Percentiles rank a stretch among this genome's conserved stretches.
These are phyloP conservation scores for Poecilia velifera DNA, from an alignment of 2,797 vertebrate genomes.

Conservation along the genomic window DNA sequence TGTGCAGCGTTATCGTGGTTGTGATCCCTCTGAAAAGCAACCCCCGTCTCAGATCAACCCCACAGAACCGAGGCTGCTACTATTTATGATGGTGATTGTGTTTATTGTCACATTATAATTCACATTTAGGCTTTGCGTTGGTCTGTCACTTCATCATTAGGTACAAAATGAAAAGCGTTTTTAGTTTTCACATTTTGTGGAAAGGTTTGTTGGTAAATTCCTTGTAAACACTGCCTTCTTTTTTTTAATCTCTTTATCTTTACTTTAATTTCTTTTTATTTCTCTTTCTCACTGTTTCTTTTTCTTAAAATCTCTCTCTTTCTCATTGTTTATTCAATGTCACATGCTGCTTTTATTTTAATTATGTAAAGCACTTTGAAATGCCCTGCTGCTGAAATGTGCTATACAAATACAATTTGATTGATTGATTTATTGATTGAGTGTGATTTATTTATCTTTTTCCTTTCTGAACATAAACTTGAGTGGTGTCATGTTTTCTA, in stretches of 20 bases:
- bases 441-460: not conserved
- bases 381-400: too few species aligned
- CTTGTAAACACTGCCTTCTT: not conserved
- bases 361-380: too few species aligned
- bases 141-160: not conserved
- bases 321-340: too few species aligned
- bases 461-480: not conserved
- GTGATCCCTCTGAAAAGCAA: not conserved
- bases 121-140: not conserved
- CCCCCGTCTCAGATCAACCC: not conserved
- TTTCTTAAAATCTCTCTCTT: too few species aligned
- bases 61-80: too few species aligned
- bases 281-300: too few species aligned
- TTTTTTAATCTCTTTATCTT: too few species aligned
- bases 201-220: not conserved
- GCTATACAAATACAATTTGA: too few species aligned
- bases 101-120: not conserved
- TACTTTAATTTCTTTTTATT: too few species aligned
- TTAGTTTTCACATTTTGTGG: not conserved
- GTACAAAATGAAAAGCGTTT: not conserved
- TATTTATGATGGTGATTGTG: too few species aligned
- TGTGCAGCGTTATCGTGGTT: not conserved
- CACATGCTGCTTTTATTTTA: too few species aligned
- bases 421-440: too few species aligned
- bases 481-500: slow-evolving; percentile 9